Evolutionary conservation across 1,140 invertebrate species (phyloP).

Genomic region (Zaprionus nigranus): DNA sequence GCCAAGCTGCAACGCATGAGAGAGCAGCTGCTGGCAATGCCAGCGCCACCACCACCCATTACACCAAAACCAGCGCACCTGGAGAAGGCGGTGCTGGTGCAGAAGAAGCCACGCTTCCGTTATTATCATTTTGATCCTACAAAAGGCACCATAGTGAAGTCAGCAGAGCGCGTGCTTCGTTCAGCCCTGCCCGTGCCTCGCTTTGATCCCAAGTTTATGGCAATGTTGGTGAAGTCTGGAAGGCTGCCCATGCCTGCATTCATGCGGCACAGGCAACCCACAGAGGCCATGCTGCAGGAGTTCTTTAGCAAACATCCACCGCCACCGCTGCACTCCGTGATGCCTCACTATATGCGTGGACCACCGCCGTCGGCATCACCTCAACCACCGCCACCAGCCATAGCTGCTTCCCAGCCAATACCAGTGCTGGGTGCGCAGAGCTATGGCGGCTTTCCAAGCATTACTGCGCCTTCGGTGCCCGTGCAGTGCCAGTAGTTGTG

Average conservation of each 20-base stretch:
- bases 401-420: constrained; percentile 39
- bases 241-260: constrained; percentile 54
- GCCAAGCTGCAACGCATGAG: constrained; percentile 48
- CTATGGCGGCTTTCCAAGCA: constrained; percentile 25
- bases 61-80: constrained; percentile 46
- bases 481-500: background rate
- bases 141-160: constrained; percentile 50
- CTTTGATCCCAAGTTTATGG: constrained; percentile 69
- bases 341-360: constrained; percentile 23
- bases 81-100: constrained; percentile 59
- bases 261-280: constrained; percentile 50
- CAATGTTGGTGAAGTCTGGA: constrained; percentile 68
- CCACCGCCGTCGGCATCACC: constrained; percentile 42
- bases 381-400: constrained; percentile 9
- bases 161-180: constrained; percentile 38
- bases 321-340: constrained; percentile 43
- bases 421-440: constrained; percentile 40
- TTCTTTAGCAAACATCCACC: constrained; percentile 70
- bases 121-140: constrained; percentile 61
- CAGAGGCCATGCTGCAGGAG: constrained; percentile 59
- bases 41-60: constrained; percentile 55
- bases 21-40: constrained; percentile 56
- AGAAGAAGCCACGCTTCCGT: constrained; percentile 63
- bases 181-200: constrained; percentile 31
- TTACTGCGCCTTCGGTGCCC: background rate